Base-by-base conservation (phyloP, 2,888 invertebrate species). In the Eulithis prunata region DNA sequence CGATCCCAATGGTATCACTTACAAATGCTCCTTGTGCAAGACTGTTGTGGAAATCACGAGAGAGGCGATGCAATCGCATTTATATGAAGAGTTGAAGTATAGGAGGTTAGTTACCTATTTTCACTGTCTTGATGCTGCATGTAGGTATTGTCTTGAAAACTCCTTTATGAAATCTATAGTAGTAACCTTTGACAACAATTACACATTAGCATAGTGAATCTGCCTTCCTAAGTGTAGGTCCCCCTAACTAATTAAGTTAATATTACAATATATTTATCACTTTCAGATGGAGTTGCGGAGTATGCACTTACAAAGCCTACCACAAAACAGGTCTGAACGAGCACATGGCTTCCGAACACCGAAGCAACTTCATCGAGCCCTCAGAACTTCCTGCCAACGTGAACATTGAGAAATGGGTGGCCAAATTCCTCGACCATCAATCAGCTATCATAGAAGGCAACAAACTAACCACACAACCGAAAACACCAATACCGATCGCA, bases 21-120 rank as follows among this genome's bases (percentile, higher is more conserved):
- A 91, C 75, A 91, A 89, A 62, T 96, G 96, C 77, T 94, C 95
- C 0, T 81, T 95, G 57, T 96, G 96, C 73, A 88, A 88, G 28
- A 86, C 89, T 28, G 95, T 95, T 70, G 92, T 90, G 47, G 94
- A 95, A 0, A 94, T 94, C 58, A 91, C 89, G 32, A 89, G 91
- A 28, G 91, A 94, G 5, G 94, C 94, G n/a, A 95, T 96, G 89
- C 93, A 94, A 60, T 94, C 94, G 46, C 96, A 96, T 86, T 83
- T 96, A 59, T 96, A 93, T 75, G 94, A 95, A 75, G 96, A 96
- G 76, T 86, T 96, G 36, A 93, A 95, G 57, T 95, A 95, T 76
- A 93, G 94, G 73, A 95, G 94, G 96, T 96, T 77, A 90, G 91
- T 87, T 71, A 36, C 4, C 46, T 28, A 0, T 45, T 41, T 10